A percentile compares a stretch with the other conserved stretches of the same genome.
These are phyloP conservation scores for Epistrophella euchroma DNA, from an alignment of 2,888 invertebrate genomes.

Conservation along the genomic window DNA sequence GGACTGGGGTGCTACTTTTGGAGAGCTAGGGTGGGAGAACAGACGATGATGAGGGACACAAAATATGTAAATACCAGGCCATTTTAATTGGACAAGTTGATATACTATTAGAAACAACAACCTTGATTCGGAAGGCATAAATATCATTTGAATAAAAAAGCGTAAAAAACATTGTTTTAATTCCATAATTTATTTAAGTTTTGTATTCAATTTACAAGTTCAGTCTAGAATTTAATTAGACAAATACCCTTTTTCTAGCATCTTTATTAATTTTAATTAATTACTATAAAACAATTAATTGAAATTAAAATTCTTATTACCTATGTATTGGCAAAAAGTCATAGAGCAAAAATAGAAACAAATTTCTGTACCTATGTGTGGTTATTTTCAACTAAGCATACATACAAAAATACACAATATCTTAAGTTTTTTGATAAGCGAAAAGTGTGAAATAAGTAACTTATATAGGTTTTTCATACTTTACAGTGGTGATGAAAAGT, in stretches of 20 bases:
- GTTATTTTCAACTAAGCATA: not conserved
- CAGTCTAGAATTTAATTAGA: not conserved
- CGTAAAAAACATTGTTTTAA: not conserved
- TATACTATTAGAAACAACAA: not conserved
- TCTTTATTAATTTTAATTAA: not conserved
- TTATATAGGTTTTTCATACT: not conserved
- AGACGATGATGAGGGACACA: not conserved
- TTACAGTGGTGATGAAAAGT: constrained; percentile 8
- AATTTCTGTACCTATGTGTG: not conserved
- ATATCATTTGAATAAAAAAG: constrained; percentile 35
- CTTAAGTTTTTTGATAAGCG: not conserved
- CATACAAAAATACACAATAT: not conserved
- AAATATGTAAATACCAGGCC: not conserved
- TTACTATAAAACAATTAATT: not conserved
- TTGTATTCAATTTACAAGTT: not conserved
- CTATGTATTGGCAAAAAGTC: too few species aligned
- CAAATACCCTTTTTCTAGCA: not conserved
- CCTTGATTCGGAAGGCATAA: not conserved
- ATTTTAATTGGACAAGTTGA: not conserved
- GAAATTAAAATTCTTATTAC: not conserved
- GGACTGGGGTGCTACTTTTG: not conserved
- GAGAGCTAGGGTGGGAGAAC: not conserved
- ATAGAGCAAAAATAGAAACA: not conserved
- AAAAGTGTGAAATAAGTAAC: not conserved
- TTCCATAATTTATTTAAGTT: not conserved